Base-by-base conservation (phyloP, 2,797 vertebrate species). In the Anniella stebbinsi region DNA sequence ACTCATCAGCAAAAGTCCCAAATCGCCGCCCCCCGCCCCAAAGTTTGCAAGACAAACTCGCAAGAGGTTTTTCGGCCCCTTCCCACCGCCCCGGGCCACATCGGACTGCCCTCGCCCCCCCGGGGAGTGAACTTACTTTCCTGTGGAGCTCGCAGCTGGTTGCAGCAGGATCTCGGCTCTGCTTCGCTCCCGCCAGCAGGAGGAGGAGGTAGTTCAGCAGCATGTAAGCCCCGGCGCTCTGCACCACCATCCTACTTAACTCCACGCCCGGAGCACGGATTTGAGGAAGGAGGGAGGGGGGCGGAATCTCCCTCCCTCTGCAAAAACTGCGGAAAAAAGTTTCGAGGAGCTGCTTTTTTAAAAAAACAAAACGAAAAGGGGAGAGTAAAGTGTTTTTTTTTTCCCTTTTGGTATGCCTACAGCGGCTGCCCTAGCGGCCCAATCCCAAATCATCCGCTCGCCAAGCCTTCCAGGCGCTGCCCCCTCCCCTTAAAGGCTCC, bases 101-200 rank as follows among this genome's bases (percentile, higher is more conserved):
- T 18, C 70, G 25, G 23, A 15, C 54, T 38, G n/a, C 48, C 41
- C 90, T 63, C 4, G 41, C 73, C 45, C 18, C 45, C 23, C 72
- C 36, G 36, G 67, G 84, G 10, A 36, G 33, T 3, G 30, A 21
- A 97, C 98, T 98, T 97, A 98, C 98, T 96, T 98, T 97, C 94
- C 90, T 97, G 95, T 97, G 95, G 4, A 98, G 95, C 91, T 98
- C 95, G 94, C 97, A 98, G 96, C 94, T 96, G 89, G 93, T 73
- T 1, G 96, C 94, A 48, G 98, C 96, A 89, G 96, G 95, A 80
- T 96, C 73, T 91, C 94, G 97, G 95, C 97, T 97, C 90, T 94
- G 97, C 90, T 96, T 97, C 54, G 97, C 97, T 86, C 95, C 95
- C 93, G 97, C 97, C 97, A 98, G 96, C 93, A 98, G 95, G 18